These are phyloP conservation scores for Harmothoe impar DNA, from an alignment of 2,888 invertebrate species.

Conservation along the genomic window DNA sequence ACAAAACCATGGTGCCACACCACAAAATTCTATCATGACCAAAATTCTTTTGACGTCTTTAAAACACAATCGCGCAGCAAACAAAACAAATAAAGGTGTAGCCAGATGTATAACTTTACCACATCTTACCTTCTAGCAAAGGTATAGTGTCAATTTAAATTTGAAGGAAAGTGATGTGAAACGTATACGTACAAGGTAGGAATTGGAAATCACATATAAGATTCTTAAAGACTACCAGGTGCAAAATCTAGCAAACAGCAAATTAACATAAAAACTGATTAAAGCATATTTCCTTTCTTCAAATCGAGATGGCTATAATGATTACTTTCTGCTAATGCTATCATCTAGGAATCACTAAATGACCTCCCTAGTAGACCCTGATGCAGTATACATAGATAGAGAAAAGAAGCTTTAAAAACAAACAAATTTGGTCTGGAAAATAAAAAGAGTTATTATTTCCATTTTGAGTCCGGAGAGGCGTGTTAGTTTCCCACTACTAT, in stretches of 20 bases:
- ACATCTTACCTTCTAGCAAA: conserved; percentile 45
- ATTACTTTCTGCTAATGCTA: no score
- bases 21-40: background rate
- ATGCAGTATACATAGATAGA: background rate
- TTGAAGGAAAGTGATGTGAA: background rate
- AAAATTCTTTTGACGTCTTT: background rate
- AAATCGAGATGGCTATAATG: no score
- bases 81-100: background rate
- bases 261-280: background rate
- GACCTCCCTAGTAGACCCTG: no score
- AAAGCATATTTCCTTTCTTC: no score
- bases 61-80: background rate
- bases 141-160: conserved; percentile 2
- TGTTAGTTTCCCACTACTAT: no score
- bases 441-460: background rate
- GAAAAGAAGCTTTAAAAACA: background rate
- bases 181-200: background rate
- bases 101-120: background rate
- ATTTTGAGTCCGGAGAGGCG: no score
- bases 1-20: conserved; percentile 1
- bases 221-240: background rate
- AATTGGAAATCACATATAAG: conserved; percentile 21
- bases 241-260: background rate
- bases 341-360: no score
- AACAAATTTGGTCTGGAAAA: background rate